Percentiles rank a stretch among this genome's conserved stretches.
phyloP scores from a whole-genome alignment of 2,888 invertebrate genomes.

The Oconnorella tubifera region DNA sequence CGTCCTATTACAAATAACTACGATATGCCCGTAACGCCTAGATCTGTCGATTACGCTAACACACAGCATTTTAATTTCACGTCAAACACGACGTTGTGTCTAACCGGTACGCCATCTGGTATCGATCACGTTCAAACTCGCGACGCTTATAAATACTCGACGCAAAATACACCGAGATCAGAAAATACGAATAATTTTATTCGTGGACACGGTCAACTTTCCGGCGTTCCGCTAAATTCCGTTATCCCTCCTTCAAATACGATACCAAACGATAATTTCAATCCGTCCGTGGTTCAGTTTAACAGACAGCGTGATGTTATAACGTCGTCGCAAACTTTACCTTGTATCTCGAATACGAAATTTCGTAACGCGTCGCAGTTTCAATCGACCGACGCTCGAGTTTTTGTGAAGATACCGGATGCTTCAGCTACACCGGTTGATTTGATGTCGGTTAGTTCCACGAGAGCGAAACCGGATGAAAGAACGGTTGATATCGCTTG shows the following conservation, averaged over 20 bases:
- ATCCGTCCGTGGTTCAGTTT: background rate
- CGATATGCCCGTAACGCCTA: too few species aligned
- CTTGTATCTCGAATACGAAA: background rate
- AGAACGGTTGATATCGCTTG: background rate
- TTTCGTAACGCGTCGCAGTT: background rate
- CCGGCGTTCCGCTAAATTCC: background rate
- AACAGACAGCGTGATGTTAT: too few species aligned
- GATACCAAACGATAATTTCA: background rate
- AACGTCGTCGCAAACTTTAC: background rate
- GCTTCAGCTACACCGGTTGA: background rate
- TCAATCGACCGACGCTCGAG: background rate
- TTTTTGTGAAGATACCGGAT: slow-evolving; percentile 1
- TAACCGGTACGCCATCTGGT: background rate
- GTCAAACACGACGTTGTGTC: background rate
- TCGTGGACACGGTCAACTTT: slow-evolving; percentile 4
- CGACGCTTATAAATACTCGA: too few species aligned
- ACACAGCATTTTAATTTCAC: too few species aligned
- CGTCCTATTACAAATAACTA: too few species aligned
- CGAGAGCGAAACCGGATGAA: slow-evolving; percentile 4
- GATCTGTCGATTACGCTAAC: too few species aligned
- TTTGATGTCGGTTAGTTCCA: background rate
- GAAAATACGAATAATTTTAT: background rate
- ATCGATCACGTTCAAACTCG: too few species aligned
- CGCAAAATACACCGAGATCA: background rate
- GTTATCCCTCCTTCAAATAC: background rate